phyloP scores from a whole-genome alignment of 2,797 vertebrate genomes.

The Trachops cirrhosus region DNA sequence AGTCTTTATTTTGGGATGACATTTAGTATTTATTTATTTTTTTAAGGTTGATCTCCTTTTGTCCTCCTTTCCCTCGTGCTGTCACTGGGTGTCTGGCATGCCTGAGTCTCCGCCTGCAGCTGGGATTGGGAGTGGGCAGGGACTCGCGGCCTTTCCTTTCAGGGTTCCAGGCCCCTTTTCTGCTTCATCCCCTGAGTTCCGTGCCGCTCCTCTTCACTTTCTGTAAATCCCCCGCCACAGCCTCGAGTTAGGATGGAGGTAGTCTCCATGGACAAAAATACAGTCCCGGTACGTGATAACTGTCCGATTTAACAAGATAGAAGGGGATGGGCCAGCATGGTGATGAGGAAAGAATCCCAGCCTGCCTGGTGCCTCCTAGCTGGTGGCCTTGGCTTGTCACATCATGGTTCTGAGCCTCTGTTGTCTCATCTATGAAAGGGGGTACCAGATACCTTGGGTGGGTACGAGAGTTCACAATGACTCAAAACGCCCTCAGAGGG shows the following conservation, averaged over 20 bases:
- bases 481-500: not conserved
- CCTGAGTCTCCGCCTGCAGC: not conserved
- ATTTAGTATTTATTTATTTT: not conserved
- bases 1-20: not conserved
- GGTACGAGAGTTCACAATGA: fast-evolving
- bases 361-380: not conserved
- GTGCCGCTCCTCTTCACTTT: not conserved
- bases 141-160: not conserved
- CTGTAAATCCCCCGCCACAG: not conserved
- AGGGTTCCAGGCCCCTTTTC: not conserved
- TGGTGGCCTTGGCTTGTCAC: not conserved
- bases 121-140: not conserved
- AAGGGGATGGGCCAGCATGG: not conserved
- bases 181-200: not conserved
- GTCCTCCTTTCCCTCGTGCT: not conserved
- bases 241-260: not conserved
- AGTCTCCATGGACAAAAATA: not conserved
- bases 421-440: not conserved
- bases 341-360: not conserved
- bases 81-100: not conserved
- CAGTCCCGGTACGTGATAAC: not conserved
- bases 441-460: not conserved
- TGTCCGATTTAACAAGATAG: not conserved
- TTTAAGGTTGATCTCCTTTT: not conserved
- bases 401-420: fast-evolving